A percentile compares a stretch with the other conserved stretches of the same genome.
phyloP scores from a whole-genome alignment of 2,888 invertebrate species.

The Cephus pulcher region DNA sequence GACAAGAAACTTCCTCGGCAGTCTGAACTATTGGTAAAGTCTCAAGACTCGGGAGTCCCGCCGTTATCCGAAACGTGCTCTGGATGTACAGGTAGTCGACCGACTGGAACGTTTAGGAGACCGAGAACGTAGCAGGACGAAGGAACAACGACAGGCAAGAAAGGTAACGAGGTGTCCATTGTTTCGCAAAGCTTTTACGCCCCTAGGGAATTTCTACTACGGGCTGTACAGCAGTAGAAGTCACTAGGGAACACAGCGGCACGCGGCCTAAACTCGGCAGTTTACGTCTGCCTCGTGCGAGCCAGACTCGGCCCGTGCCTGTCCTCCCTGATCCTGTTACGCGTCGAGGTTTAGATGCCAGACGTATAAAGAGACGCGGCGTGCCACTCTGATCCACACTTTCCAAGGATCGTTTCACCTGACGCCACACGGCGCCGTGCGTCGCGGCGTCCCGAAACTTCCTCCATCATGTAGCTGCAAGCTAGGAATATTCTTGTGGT shows the following conservation, averaged over 20 bases:
- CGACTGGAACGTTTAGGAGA: not conserved
- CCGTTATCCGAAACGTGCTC: not conserved
- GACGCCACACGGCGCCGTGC: too few relatives aligned
- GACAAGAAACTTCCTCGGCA: not conserved
- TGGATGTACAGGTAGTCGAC: not conserved
- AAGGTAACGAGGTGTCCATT: not conserved
- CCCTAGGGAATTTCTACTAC: not conserved
- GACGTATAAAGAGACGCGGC: too few relatives aligned
- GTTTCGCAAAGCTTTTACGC: not conserved
- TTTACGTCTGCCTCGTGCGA: too few relatives aligned
- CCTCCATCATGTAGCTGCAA: not conserved
- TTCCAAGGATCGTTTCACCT: too few relatives aligned
- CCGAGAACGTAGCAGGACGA: not conserved
- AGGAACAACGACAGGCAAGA: not conserved
- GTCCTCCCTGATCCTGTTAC: too few relatives aligned
- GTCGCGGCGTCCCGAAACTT: too few relatives aligned
- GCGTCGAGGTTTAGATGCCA: too few relatives aligned
- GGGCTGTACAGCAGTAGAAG: not conserved
- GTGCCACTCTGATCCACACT: too few relatives aligned
- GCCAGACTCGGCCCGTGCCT: too few relatives aligned
- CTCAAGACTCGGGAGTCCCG: not conserved
- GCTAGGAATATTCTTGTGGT: not conserved
- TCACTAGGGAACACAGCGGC: not conserved
- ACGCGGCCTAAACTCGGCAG: too few relatives aligned
- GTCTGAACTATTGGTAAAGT: not conserved